phyloP scores from a whole-genome alignment of 2,113 vertebrate genomes.

The Stigmatopora nigra region DNA sequence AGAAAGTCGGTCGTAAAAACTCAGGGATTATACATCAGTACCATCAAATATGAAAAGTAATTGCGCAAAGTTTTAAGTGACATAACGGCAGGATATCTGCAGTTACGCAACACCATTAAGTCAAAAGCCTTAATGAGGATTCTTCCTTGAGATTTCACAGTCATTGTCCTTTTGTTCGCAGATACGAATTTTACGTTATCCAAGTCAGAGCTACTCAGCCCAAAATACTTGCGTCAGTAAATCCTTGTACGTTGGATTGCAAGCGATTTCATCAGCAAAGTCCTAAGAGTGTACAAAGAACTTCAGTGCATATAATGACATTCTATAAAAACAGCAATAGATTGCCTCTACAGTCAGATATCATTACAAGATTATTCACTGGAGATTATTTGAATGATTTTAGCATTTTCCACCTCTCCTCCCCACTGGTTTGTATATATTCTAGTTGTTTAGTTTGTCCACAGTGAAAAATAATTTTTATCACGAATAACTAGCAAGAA shows the following conservation, averaged over 20 bases:
- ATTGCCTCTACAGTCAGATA: not conserved
- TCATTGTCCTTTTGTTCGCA: not conserved
- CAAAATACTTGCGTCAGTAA: not conserved
- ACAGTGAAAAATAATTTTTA: not conserved
- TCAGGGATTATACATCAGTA: slow-evolving; percentile 44
- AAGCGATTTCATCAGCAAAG: slow-evolving; percentile 32
- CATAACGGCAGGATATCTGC: slow-evolving; percentile 43
- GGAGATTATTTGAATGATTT: not conserved
- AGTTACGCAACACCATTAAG: slow-evolving; percentile 51
- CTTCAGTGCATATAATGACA: not conserved
- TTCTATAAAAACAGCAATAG: not conserved
- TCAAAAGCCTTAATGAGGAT: slow-evolving; percentile 23
- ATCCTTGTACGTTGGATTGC: not conserved
- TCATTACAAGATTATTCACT: not conserved
- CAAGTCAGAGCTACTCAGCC: not conserved
- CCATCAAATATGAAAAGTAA: slow-evolving; percentile 51
- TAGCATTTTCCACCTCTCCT: not conserved
- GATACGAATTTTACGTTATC: not conserved
- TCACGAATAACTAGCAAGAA: not conserved
- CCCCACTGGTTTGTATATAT: not conserved
- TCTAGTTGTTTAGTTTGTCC: not conserved
- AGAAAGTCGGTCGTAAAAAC: slow-evolving; percentile 20
- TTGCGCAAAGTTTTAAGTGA: slow-evolving; percentile 55
- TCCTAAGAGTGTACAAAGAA: not conserved
- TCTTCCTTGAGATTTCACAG: slow-evolving; percentile 22